Percentiles rank a stretch among this genome's conserved stretches.
Conservation (phyloP, 2,888 invertebrate genomes). For the Cosmia pyralina region DNA sequence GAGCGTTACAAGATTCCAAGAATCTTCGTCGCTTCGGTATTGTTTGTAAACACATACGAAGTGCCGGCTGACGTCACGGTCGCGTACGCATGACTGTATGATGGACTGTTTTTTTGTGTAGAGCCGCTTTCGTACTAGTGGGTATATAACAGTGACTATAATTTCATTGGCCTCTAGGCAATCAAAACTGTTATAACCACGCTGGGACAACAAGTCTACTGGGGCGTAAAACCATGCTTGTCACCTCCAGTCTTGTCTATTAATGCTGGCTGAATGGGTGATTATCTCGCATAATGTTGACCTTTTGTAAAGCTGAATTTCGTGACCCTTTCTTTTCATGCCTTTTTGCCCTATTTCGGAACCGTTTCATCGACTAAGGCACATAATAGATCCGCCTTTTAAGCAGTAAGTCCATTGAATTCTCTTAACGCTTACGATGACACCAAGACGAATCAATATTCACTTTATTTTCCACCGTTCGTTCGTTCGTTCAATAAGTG, state of each 20-base stretch:
- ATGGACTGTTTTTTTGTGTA: too few relatives aligned
- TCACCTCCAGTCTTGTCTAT: not conserved
- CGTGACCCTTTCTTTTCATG: constrained; percentile 15
- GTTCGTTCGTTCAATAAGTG: constrained; percentile 27
- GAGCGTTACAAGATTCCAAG: too few relatives aligned
- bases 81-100: too few relatives aligned
- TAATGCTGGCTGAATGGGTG: constrained; percentile 1
- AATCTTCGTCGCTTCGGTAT: too few relatives aligned
- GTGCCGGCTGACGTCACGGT: too few relatives aligned
- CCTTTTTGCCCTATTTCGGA: constrained; percentile 6
- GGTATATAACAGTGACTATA: not conserved
- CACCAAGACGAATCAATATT: constrained; percentile 22
- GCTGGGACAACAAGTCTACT: not conserved
- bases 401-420: constrained; percentile 6
- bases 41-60: too few relatives aligned
- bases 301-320: constrained; percentile 15
- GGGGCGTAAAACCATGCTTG: not conserved
- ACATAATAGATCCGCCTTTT: constrained; percentile 26
- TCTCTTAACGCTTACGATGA: constrained; percentile 11
- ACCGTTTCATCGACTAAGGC: constrained; percentile 11
- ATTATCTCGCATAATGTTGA: constrained; percentile 8
- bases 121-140: too few relatives aligned
- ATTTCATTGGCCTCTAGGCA: not conserved
- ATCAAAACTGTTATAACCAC: not conserved
- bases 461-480: constrained; percentile 11